phyloP scores from a whole-genome alignment of 2,888 invertebrate genomes.

The Dynastes tityus region DNA sequence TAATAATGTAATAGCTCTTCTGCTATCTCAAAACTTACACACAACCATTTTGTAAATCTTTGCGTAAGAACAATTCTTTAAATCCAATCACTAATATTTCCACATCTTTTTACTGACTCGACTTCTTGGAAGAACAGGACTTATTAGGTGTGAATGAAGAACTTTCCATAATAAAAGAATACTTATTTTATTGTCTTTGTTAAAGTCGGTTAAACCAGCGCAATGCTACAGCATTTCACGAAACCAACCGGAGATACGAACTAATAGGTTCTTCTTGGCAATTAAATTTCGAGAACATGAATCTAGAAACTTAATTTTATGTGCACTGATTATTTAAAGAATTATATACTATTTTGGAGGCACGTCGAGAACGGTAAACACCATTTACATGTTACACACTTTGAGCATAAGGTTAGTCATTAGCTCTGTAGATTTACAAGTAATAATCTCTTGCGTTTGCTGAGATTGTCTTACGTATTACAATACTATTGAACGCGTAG shows the following conservation, averaged over 20 bases:
- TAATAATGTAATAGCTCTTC: no score
- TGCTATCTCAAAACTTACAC: no score
- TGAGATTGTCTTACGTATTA: not conserved
- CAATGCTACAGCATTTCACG: no score
- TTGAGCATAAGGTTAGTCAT: conserved; percentile 23
- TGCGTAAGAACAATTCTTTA: no score
- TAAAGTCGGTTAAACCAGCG: no score
- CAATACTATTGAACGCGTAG: not conserved
- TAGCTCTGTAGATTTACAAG: conserved; percentile 3
- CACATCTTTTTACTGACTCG: no score
- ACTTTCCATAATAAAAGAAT: no score
- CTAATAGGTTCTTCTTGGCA: conserved; percentile 14
- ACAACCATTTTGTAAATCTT: no score
- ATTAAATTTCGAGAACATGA: conserved; percentile 33
- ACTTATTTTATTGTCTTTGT: no score
- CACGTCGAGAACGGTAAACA: conserved; percentile 29
- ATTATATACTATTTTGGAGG: conserved; percentile 33
- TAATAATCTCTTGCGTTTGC: conserved; percentile 3
- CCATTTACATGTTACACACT: conserved; percentile 37
- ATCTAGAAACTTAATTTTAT: conserved; percentile 37
- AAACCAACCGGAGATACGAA: conserved; percentile 1
- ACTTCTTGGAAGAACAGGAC: no score
- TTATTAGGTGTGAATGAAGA: no score
- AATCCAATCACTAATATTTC: no score
- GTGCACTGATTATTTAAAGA: conserved; percentile 34